Conservation (phyloP, 2,797 vertebrate genomes). For the Muraenolepis orangiensis region DNA sequence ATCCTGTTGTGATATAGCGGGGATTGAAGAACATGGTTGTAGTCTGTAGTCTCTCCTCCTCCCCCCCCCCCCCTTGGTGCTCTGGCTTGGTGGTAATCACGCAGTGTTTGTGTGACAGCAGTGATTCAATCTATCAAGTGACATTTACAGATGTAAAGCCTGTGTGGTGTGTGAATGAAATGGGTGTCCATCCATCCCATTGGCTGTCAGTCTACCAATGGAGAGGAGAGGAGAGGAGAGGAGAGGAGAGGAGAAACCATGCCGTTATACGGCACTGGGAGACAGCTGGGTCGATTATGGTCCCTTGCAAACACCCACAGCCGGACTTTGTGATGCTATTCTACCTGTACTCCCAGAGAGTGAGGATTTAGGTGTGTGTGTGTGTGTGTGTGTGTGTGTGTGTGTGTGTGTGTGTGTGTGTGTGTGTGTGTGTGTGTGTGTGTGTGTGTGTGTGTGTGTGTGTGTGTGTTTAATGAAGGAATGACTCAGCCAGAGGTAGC, state of each 20-base stretch:
- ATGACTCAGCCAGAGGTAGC: not conserved
- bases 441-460: slow-evolving; percentile 2
- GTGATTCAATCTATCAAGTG: slow-evolving; percentile 33
- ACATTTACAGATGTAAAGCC: slow-evolving; percentile 33
- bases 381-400: slow-evolving; percentile 7
- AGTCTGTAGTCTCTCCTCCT: not conserved
- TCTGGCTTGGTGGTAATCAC: slow-evolving; percentile 23
- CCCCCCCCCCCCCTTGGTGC: not conserved
- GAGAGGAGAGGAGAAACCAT: slow-evolving; percentile 1
- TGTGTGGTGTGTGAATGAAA: slow-evolving; percentile 25
- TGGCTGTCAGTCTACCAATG: slow-evolving; percentile 21
- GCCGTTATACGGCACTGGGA: slow-evolving; percentile 19
- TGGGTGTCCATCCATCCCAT: slow-evolving; percentile 26
- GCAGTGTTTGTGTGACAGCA: slow-evolving; percentile 26
- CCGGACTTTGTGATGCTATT: not conserved
- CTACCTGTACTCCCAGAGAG: not conserved
- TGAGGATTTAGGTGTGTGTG: not conserved
- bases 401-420: not conserved
- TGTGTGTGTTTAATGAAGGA: slow-evolving; percentile 4
- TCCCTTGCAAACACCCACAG: slow-evolving; percentile 2
- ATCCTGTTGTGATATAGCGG: slow-evolving; percentile 50
- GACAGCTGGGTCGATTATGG: slow-evolving; percentile 22
- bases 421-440: slow-evolving; percentile 1
- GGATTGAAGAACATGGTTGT: slow-evolving; percentile 25
- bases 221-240: not conserved